Percentiles rank a stretch among this genome's conserved stretches.
phyloP scores from a whole-genome alignment of 2,888 invertebrate species.

The Lagria hirta region DNA sequence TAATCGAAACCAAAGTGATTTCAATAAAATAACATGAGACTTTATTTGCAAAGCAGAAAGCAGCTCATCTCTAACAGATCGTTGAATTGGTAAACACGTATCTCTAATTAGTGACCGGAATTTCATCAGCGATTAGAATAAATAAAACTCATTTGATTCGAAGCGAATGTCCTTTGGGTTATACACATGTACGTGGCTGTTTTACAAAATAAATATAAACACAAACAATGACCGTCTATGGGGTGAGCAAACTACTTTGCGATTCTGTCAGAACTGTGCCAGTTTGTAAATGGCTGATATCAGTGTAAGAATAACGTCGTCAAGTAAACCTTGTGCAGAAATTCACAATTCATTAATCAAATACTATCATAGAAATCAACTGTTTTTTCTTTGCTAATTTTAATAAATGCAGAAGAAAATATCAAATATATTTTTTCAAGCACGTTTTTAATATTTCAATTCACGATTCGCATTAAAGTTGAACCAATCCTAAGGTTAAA shows the following conservation, averaged over 20 bases:
- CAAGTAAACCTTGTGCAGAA: too few species aligned
- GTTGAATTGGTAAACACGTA: slow-evolving; percentile 28
- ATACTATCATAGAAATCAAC: too few species aligned
- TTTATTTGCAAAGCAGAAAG: slow-evolving; percentile 22
- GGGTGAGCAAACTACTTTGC: slow-evolving; percentile 12
- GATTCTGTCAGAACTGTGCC: slow-evolving; percentile 10
- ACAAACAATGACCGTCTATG: slow-evolving; percentile 16
- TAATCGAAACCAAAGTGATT: slow-evolving; percentile 22
- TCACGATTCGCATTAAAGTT: too few species aligned
- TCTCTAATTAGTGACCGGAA: slow-evolving; percentile 32
- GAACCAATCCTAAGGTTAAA: too few species aligned
- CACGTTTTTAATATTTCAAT: too few species aligned
- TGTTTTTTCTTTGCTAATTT: too few species aligned
- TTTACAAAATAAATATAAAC: slow-evolving; percentile 31
- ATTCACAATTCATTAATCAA: too few species aligned
- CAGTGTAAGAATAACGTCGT: too few species aligned
- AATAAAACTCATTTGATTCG: slow-evolving; percentile 34
- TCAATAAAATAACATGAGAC: slow-evolving; percentile 23
- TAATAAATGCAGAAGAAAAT: too few species aligned
- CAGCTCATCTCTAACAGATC: slow-evolving; percentile 23
- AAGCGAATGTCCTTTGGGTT: slow-evolving; percentile 26
- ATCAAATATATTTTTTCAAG: too few species aligned
- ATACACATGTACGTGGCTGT: slow-evolving; percentile 31
- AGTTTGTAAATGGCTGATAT: too few species aligned
- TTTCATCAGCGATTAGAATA: slow-evolving; percentile 34